A percentile compares a stretch with the other conserved stretches of the same genome.
Evolutionary conservation across 2,888 invertebrate species (phyloP).

Genomic region (Anaspis maculata): DNA sequence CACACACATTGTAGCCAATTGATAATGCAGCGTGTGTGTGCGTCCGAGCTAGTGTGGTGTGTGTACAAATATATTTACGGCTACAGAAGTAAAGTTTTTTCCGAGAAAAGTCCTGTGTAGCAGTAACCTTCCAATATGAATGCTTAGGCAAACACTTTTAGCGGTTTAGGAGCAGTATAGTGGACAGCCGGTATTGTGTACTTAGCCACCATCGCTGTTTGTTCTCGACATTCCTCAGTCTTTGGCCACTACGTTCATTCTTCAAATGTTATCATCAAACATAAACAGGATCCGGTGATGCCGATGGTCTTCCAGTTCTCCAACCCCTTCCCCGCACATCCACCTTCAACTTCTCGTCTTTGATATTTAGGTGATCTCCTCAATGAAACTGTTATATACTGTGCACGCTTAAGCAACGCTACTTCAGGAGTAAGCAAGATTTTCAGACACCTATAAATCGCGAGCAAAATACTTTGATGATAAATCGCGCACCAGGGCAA

Average conservation of each 20-base stretch:
- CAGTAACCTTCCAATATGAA: constrained; percentile 36
- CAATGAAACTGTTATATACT: too few species aligned
- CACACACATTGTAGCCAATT: too few species aligned
- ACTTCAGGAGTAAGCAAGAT: too few species aligned
- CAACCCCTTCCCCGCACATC: too few species aligned
- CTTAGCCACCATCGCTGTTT: constrained; percentile 32
- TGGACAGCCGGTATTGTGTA: constrained; percentile 33
- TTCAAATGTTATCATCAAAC: constrained; percentile 3
- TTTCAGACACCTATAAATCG: too few species aligned
- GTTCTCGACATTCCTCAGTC: constrained; percentile 28
- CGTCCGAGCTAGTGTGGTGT: too few species aligned
- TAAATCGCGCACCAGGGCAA: too few species aligned
- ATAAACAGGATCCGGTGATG: background rate
- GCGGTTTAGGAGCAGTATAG: constrained; percentile 35
- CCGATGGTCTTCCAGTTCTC: background rate
- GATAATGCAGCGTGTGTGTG: background rate
- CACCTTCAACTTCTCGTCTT: too few species aligned
- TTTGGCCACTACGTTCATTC: constrained; percentile 22
- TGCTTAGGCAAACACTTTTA: constrained; percentile 40
- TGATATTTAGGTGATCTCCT: too few species aligned
- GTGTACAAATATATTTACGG: constrained; percentile 14
- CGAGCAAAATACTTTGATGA: too few species aligned
- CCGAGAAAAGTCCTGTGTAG: constrained; percentile 29
- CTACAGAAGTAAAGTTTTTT: constrained; percentile 20
- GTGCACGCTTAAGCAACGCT: too few species aligned